Evolutionary conservation across 2,888 invertebrate species (phyloP), one percentile per base, ranked within the genome.

Genomic region (Netelia fuscicornis): DNA sequence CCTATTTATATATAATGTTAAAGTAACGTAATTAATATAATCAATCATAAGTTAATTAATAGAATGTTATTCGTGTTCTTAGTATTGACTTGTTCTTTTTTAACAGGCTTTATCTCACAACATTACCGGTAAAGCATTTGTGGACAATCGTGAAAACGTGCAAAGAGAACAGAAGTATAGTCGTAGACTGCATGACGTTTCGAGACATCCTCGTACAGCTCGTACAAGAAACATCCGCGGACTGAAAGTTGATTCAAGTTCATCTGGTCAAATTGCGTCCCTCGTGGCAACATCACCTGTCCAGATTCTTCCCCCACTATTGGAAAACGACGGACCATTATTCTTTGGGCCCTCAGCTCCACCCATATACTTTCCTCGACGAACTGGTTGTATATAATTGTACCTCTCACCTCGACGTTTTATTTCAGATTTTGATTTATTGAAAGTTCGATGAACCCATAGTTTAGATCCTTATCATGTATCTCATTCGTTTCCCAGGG

Each of bases 241-340:
- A 90, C 90, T 90, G 86, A 81, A 84, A 83, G 74, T 54, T 76
- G 85, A 85, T 85, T 86, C 88, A 82, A 88, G 88, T 86, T 90
- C 87, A 83, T 78, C 71, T 67, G 70, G 71, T 67, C 42, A 58
- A 81, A 60, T 81, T 17, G 72, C 17, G 25, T 52, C 44, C 65
- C 71, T 71, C 64, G 20, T 17, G 30, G 65, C 81, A 64, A 72
- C 67, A 13, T 68, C 67, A 87, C 85, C 83, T 86, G 86, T 72
- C 64, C 52, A 64, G 65, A 30, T 65, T 70, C 54, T 76, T 37
- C 76, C 87, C 83, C 87, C 84, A 84, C 77, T 77, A 76, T 54
- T 65, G 25, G 13, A 62, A 71, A 76, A 10, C 70, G 23, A 67
- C 3, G 13, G 30, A 70, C 56, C 48, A 58, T 81, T 68, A 17